Percentiles rank a stretch among this genome's conserved stretches.
Conservation (phyloP, 2,888 invertebrate species). For the Nebria salina region DNA sequence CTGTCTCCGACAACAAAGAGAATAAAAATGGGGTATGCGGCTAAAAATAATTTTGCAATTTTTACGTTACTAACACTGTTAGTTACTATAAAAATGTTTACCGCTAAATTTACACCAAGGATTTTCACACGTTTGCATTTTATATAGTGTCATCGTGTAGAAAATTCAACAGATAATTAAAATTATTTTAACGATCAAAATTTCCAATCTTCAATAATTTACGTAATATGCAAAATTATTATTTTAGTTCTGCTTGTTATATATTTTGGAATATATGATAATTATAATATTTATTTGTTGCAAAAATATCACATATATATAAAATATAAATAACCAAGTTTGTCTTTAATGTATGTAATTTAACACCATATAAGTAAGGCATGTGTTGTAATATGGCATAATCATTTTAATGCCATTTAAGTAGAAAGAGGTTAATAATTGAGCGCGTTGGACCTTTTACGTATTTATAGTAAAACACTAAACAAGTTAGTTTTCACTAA, state of each 20-base stretch:
- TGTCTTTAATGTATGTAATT: constrained; percentile 6
- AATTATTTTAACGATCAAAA: too few relatives aligned
- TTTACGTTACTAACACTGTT: not conserved
- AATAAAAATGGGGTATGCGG: not conserved
- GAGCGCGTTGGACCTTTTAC: not conserved
- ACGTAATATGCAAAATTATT: too few relatives aligned
- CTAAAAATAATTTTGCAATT: not conserved
- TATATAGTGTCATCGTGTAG: too few relatives aligned
- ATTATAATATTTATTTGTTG: not conserved
- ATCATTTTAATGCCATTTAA: constrained; percentile 13
- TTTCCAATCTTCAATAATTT: too few relatives aligned
- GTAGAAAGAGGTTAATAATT: constrained; percentile 3
- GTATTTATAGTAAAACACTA: not conserved
- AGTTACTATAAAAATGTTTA: too few relatives aligned
- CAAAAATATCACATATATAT: not conserved
- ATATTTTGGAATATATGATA: not conserved
- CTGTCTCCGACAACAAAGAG: constrained; percentile 11
- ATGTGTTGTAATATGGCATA: constrained; percentile 14
- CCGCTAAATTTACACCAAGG: too few relatives aligned
- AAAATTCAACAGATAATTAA: too few relatives aligned
- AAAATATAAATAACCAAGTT: constrained; percentile 8
- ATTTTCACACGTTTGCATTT: too few relatives aligned
- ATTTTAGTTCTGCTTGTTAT: not conserved
- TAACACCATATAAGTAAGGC: constrained; percentile 16
- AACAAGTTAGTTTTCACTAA: not conserved